Conservation (phyloP, 2,113 vertebrate genomes). For the Tragelaphus strepsiceros region DNA sequence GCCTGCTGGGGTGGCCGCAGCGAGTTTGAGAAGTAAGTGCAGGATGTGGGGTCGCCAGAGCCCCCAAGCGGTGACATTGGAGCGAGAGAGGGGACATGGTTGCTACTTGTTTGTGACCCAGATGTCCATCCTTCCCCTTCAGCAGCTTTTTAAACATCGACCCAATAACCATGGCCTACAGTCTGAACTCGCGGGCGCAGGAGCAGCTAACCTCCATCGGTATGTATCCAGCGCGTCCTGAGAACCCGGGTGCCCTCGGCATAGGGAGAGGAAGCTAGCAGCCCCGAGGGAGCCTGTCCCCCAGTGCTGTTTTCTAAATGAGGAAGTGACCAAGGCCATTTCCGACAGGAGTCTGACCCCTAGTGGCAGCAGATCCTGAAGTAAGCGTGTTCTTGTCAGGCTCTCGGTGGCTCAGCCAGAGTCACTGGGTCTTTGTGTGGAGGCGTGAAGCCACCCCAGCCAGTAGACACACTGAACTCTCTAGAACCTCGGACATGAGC, state of each 20-base stretch:
- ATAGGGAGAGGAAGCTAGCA: neutral
- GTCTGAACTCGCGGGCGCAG: constrained; percentile 73
- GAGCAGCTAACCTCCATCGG: constrained; percentile 66
- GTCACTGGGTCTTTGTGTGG: neutral
- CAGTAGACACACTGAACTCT: neutral
- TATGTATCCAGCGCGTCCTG: constrained; percentile 53
- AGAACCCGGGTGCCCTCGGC: fast-evolving
- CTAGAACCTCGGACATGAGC: neutral
- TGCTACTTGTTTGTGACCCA: neutral
- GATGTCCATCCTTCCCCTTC: neutral
- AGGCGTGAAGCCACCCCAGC: neutral
- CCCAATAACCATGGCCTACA: constrained; percentile 82
- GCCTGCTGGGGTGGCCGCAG: constrained; percentile 85
- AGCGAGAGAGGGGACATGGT: fast-evolving
- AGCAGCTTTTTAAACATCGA: constrained; percentile 90
- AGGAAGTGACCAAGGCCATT: neutral
- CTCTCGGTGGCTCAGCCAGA: neutral
- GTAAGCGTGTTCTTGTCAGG: neutral
- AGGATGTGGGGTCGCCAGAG: fast-evolving
- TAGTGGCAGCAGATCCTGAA: constrained; percentile 39
- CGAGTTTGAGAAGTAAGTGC: constrained; percentile 89
- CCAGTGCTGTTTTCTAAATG: neutral
- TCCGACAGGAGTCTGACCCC: constrained; percentile 64
- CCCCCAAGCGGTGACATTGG: fast-evolving
- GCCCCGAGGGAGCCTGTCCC: neutral